Base-by-base conservation (phyloP, 2,888 invertebrate genomes). In the Cantharis flavilabris region DNA sequence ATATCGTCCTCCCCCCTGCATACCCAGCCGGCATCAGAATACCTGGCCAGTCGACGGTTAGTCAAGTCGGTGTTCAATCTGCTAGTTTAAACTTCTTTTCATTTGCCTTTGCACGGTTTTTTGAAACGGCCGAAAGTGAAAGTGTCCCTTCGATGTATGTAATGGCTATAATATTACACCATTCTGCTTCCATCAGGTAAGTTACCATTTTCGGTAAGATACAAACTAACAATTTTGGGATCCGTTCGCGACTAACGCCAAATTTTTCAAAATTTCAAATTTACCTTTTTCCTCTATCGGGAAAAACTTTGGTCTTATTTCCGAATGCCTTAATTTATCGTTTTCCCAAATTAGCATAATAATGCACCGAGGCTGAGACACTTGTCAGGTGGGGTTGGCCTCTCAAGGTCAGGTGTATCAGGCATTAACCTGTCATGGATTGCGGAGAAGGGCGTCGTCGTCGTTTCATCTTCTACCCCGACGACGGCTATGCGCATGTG, bases 351-450 rank as follows among this genome's bases (percentile, higher is more conserved):
- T 78, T 78, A 78, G 70, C 76, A 80, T 76, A 71, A 75, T 78
- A 80, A 76, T 76, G 76, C 75, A 63, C 77, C 69, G 62, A 49
- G 70, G 76, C 33, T 64, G 65, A 76, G 75, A 69, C 79, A 76
- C 76, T 77, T 75, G 82, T 80, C 83, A 84, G 83, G 84, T 83
- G 84, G 85, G 86, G 86, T 85, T 85, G 85, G 85, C 85, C 85
- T 85, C 84, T 84, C 87, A 87, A 87, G 86, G 86, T 85, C 86
- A 86, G 84, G 82, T 81, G 79, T 81, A 81, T 84, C 85, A 84
- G 84, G 84, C 86, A 86, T 84, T 85, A 86, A 85, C 86, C 85
- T 85, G 84, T 74, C 80, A 81, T 82, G 80, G 78, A 83, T 80
- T 81, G 82, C 81, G 80, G 80, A 75, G 80, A 80, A 80, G 79